Percentiles rank a stretch among this genome's conserved stretches.
Evolutionary conservation across 2,888 invertebrate species (phyloP).

Genomic region (Zaprionus obscuricornis): DNA sequence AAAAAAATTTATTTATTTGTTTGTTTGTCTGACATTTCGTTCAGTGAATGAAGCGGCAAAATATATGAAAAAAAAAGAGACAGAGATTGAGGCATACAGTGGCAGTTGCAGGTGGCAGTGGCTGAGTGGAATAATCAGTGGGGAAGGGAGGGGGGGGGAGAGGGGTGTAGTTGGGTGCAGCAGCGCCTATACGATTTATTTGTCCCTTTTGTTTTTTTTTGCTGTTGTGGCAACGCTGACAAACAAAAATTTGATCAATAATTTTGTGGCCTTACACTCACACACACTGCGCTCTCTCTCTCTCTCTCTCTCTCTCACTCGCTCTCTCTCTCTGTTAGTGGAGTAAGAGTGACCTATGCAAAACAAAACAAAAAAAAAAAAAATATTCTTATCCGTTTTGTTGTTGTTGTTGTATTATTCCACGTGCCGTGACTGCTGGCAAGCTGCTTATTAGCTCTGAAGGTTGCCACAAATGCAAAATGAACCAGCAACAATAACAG

Average conservation of each 20-base stretch:
- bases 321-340: neutral
- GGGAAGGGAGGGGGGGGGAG: neutral
- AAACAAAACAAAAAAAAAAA: neutral
- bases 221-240: conserved; percentile 63
- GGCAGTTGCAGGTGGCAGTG: too few relatives aligned
- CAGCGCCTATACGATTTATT: conserved; percentile 30
- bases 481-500: conserved; percentile 30
- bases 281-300: too few relatives aligned
- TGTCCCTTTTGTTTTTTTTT: conserved; percentile 36
- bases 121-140: neutral
- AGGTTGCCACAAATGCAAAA: conserved; percentile 54
- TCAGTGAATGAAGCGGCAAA: too few relatives aligned
- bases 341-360: conserved; percentile 25
- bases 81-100: too few relatives aligned
- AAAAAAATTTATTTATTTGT: conserved; percentile 53
- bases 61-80: too few relatives aligned
- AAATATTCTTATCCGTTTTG: neutral
- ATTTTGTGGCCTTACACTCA: conserved; percentile 30
- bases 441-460: conserved; percentile 65
- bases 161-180: too few relatives aligned
- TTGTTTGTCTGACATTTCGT: conserved; percentile 52
- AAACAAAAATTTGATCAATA: conserved; percentile 76
- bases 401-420: conserved; percentile 20
- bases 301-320: neutral
- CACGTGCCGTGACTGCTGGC: conserved; percentile 64